phyloP scores from a whole-genome alignment of 2,888 invertebrate species.

The Neria commutata region DNA sequence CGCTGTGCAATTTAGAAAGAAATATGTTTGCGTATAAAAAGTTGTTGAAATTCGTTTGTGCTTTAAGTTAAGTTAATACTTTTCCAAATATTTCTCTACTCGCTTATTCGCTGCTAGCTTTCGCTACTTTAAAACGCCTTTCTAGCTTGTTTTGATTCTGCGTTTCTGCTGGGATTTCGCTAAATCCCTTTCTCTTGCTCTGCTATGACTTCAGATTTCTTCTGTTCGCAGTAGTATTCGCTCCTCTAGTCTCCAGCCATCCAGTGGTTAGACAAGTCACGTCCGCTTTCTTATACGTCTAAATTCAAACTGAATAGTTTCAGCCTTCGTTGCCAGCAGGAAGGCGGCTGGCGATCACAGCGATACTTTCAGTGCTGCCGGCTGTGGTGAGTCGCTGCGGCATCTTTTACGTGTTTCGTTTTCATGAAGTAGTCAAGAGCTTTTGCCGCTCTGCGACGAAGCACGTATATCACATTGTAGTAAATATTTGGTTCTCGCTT shows the following conservation, averaged over 20 bases:
- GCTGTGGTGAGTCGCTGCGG: background rate
- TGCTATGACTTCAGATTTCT: slow-evolving; percentile 36
- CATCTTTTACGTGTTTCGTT: slow-evolving; percentile 8
- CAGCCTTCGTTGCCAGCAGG: background rate
- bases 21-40: background rate
- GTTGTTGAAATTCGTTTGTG: background rate
- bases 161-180: slow-evolving; percentile 21
- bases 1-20: background rate
- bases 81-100: slow-evolving; percentile 37
- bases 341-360: background rate
- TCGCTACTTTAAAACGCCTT: slow-evolving; percentile 27
- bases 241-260: slow-evolving; percentile 57
- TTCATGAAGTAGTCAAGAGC: too few species aligned
- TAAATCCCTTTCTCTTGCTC: slow-evolving; percentile 34
- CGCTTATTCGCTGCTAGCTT: slow-evolving; percentile 11
- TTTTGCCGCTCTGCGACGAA: too few species aligned
- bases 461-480: too few species aligned
- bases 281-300: slow-evolving; percentile 59
- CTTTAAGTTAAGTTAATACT: slow-evolving; percentile 29
- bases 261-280: slow-evolving; percentile 54
- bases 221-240: slow-evolving; percentile 34
- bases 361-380: background rate
- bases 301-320: slow-evolving; percentile 54
- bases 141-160: slow-evolving; percentile 19
- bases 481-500: too few species aligned